Evolutionary conservation across 2,113 vertebrate species (phyloP).

Genomic region (Epinephelus lanceolatus): DNA sequence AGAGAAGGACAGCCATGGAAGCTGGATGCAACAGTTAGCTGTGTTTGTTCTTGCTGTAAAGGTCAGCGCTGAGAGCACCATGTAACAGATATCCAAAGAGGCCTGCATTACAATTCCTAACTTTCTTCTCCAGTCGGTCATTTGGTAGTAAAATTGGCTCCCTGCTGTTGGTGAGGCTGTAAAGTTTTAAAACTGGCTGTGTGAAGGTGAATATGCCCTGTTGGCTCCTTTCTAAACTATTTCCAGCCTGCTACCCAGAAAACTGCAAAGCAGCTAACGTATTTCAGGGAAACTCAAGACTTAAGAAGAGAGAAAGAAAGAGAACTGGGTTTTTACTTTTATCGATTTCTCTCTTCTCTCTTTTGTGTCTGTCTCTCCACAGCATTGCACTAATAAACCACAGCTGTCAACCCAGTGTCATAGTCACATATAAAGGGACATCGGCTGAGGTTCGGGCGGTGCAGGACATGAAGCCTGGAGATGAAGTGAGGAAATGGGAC

Average conservation of each 20-base stretch:
- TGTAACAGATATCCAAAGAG: background rate
- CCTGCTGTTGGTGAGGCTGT: slow-evolving; percentile 26
- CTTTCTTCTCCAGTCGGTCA: slow-evolving; percentile 29
- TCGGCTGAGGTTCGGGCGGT: slow-evolving; percentile 93
- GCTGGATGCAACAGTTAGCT: background rate
- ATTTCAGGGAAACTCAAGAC: slow-evolving; percentile 9
- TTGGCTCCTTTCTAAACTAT: slow-evolving; percentile 37
- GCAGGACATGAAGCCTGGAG: slow-evolving; percentile 89
- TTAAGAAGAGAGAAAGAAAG: background rate
- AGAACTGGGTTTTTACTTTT: background rate
- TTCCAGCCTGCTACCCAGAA: slow-evolving; percentile 32
- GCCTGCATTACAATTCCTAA: background rate
- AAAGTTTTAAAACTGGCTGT: slow-evolving; percentile 2
- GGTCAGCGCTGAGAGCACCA: background rate
- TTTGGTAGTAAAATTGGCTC: background rate
- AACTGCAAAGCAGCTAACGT: background rate
- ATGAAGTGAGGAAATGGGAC: slow-evolving; percentile 89
- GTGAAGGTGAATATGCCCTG: slow-evolving; percentile 16
- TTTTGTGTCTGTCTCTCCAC: slow-evolving; percentile 46
- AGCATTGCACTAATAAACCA: slow-evolving; percentile 97
- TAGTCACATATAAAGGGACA: slow-evolving; percentile 93
- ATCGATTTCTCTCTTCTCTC: background rate
- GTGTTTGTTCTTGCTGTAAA: background rate
- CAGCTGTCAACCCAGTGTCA: slow-evolving; percentile 95
- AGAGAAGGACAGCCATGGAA: background rate